These are phyloP conservation scores for Sebastes matsubarae DNA, from an alignment of 2,797 vertebrate genomes.

Conservation along the genomic window DNA sequence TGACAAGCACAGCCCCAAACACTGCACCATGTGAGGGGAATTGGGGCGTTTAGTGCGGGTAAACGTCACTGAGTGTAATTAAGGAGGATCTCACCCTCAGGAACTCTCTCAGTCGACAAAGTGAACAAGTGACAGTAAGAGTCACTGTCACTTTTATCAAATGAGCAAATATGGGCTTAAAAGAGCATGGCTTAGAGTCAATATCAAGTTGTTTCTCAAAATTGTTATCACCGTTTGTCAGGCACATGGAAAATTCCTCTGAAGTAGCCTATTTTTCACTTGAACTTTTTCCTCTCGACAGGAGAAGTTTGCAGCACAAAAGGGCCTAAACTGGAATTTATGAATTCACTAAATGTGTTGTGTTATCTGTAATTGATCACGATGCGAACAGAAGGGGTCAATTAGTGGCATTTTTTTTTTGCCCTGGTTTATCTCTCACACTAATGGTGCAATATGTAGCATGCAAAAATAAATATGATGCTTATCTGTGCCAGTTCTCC, in stretches of 20 bases:
- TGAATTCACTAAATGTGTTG: constrained; percentile 19
- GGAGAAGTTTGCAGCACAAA: constrained; percentile 36
- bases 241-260: constrained; percentile 48
- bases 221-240: constrained; percentile 75
- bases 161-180: constrained; percentile 65
- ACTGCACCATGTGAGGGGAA: constrained; percentile 18
- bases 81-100: constrained; percentile 66
- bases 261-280: constrained; percentile 45
- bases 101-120: constrained; percentile 59
- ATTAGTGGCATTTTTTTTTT: constrained; percentile 49
- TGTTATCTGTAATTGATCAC: constrained; percentile 63
- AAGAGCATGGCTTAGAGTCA: constrained; percentile 71
- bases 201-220: constrained; percentile 70
- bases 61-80: constrained; percentile 70
- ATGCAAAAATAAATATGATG: constrained; percentile 48
- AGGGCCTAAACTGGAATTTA: constrained; percentile 31
- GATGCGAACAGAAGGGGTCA: constrained; percentile 51
- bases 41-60: constrained; percentile 25
- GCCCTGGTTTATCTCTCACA: constrained; percentile 44
- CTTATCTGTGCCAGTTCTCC: constrained; percentile 64
- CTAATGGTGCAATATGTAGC: constrained; percentile 33
- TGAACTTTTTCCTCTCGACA: constrained; percentile 24
- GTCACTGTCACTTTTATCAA: constrained; percentile 62
- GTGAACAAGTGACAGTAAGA: constrained; percentile 69
- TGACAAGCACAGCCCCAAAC: constrained; percentile 38